Conservation (phyloP, 2,888 invertebrate species). For the Dynastes maya region DNA sequence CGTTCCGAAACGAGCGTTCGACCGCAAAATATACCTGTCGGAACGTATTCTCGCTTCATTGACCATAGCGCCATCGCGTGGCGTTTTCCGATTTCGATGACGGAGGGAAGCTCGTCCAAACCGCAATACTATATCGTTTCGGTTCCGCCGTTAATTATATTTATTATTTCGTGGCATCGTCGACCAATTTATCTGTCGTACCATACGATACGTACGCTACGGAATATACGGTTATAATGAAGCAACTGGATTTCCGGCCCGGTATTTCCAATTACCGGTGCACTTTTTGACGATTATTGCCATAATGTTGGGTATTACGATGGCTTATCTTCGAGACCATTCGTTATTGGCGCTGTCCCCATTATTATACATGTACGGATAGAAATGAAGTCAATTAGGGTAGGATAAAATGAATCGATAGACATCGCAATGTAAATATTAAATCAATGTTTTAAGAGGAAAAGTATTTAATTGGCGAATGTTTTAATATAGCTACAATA, state of each 20-base stretch:
- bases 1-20: conserved; percentile 12
- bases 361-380: neutral
- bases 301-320: conserved; percentile 12
- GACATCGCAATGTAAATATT: too few species aligned
- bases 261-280: conserved; percentile 37
- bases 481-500: too few species aligned
- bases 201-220: neutral
- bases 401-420: too few species aligned
- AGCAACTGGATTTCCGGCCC: conserved; percentile 22
- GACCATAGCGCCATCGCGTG: conserved; percentile 24
- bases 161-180: conserved; percentile 38
- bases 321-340: conserved; percentile 18
- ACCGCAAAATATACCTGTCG: conserved; percentile 43
- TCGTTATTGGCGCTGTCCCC: conserved; percentile 13
- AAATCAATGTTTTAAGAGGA: too few species aligned
- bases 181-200: conserved; percentile 6
- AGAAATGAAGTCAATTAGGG: too few species aligned
- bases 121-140: conserved; percentile 25
- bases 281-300: conserved; percentile 35
- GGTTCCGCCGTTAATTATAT: conserved; percentile 32
- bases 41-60: conserved; percentile 35
- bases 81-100: conserved; percentile 37
- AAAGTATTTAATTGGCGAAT: too few species aligned
- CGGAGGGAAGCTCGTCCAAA: conserved; percentile 4
- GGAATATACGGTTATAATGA: conserved; percentile 21